Base-by-base conservation (phyloP, 2,113 vertebrate genomes). In the Lophotis ruficrista region DNA sequence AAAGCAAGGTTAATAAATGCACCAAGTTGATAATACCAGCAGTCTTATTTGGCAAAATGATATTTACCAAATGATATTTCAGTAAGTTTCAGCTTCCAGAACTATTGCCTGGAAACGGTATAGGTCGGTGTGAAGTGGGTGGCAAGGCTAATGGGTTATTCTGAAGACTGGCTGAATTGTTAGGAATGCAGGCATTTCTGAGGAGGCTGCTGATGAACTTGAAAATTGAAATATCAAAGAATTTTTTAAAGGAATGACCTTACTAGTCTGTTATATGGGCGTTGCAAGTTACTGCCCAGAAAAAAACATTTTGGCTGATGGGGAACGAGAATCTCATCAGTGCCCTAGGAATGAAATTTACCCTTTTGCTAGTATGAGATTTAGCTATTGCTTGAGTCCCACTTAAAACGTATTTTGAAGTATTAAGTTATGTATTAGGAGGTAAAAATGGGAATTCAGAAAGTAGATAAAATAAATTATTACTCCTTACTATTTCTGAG, bases 131-230 rank as follows among this genome's bases (percentile, higher is more conserved):
- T 50, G 48, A 73, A 90, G 94, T 97, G 92, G 83, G 92, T 95
- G 91, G 81, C 3, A 9, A 83, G 62, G 53, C 78, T 70, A 50
- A 65, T 4, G 79, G 83, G 86, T 93, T 91, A 37, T 38, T 91
- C 76, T 85, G 21, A 72, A 95, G 82, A 61, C 87, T 82, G 77
- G 31, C 57, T 88, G 76, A 88, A 89, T 80, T 95, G 90, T 87
- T 88, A 84, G 69, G 83, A 95, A 87, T 93, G 81, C 53, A 95
- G 85, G 82, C 91, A 88, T 97, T 96, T 91, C 62, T 94, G 95
- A 96, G 75, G 91, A 94, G 92, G 90, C 87, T 94, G 81, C 62
- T 91, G 78, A 31, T 89, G 79, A 94, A 87, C 84, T 90, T 87
- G 54, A 72, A 96, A 95, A 94, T 53, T 33, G 72, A 96, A 96